Evolutionary conservation across 2,888 invertebrate genomes (phyloP).

Genomic region (Lithophane ornitopus): DNA sequence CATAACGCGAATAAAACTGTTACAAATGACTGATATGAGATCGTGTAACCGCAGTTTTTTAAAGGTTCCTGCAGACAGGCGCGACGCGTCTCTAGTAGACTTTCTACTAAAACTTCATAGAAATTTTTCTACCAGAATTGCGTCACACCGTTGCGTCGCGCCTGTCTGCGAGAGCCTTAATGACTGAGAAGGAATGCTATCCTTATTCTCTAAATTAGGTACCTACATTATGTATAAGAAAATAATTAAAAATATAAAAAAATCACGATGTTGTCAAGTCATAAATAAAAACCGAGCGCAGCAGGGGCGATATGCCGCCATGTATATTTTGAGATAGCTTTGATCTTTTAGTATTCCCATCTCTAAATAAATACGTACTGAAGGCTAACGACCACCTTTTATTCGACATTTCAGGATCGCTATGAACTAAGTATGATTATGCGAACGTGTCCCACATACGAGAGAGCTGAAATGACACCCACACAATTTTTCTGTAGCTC

Average conservation of each 20-base stretch:
- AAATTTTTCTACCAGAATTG: no score
- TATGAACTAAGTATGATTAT: constrained; percentile 16
- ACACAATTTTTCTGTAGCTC: constrained; percentile 3
- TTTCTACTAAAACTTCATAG: no score
- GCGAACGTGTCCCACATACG: constrained; percentile 22
- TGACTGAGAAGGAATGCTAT: neutral
- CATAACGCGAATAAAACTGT: constrained; percentile 8
- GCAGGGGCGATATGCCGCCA: neutral
- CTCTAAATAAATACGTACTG: neutral
- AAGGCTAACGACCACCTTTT: neutral
- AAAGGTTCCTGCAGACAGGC: no score
- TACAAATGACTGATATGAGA: constrained; percentile 21
- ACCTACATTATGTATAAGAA: no score
- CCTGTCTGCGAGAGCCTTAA: neutral
- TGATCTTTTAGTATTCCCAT: neutral
- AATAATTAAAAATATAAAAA: no score
- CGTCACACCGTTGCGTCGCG: no score
- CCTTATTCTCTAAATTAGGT: neutral
- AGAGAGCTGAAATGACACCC: neutral
- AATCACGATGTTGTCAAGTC: no score
- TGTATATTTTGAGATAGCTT: neutral
- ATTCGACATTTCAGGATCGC: constrained; percentile 6
- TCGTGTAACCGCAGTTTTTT: constrained; percentile 23
- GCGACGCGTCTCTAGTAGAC: no score
- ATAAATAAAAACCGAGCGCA: no score